Evolutionary conservation across 2,888 invertebrate genomes (phyloP), one percentile per base, ranked within the genome.

Genomic region (Leptopilina drosophilae): DNA sequence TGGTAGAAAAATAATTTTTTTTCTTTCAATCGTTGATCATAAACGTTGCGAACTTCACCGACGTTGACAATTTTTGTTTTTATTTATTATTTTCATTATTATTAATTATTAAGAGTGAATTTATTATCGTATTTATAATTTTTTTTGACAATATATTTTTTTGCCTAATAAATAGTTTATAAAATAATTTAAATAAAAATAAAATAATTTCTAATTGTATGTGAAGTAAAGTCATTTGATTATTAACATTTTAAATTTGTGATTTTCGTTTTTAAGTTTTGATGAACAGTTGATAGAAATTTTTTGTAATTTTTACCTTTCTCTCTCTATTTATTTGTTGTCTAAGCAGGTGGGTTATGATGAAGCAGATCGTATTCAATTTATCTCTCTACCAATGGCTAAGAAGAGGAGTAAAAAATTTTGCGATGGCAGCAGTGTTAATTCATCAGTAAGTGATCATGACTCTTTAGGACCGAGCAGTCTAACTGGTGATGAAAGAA

Each of bases 351-450:
- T 86, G 83, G 87, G 87, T 78, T 86, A 87, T 49, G 80, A 87
- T 46, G 83, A 78, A 56, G 78, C 83, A n/a, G 86, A 87, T 69
- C 78, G 77, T 26, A 84, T 85, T 67, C 83, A 80, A 66, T 69
- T 86, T 75, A 78, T 83, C 5, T 81, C 87, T 64, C 83, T 86
- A 33, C 79, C 85, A 11, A 86, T 7, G 8, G 42, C 87, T 46
- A 84, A 86, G n/a, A 85, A 83, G 5, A 82, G 84, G 20, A 88
- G 86, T 14, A 93, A 93, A 83, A 92, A 92, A 81, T 93, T 92
- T 86, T 94, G 93, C 88, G 94, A 94, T 87, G 94, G 95, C 65
- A 94, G 94, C 73, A 94, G 95, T 66, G 94, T 94, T 53, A 85
- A 86, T 62, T 94, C 94, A 78, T 94, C 94, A 78, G 93, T 93